Evolutionary conservation across 2,888 invertebrate genomes (phyloP).

Genomic region (Hermaeophaga mercurialis): DNA sequence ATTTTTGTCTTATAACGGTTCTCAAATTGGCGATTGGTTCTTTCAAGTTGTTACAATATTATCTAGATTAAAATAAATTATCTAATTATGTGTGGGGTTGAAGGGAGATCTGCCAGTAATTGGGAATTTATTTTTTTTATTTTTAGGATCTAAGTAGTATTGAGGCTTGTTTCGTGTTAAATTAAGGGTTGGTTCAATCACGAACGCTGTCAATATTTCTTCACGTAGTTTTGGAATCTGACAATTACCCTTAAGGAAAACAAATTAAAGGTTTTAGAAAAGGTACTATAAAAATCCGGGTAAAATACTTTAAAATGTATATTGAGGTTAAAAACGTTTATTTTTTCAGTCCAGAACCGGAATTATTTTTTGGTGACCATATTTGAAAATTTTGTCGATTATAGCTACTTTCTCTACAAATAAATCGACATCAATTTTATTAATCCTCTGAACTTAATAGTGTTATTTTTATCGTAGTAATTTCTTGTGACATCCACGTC

Average conservation of each 20-base stretch:
- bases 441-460: neutral
- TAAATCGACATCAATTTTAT: neutral
- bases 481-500: neutral
- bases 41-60: constrained; percentile 24
- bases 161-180: constrained; percentile 4
- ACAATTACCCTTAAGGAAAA: neutral
- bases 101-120: constrained; percentile 15
- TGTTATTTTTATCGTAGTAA: neutral
- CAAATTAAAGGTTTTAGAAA: no score
- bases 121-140: constrained; percentile 1
- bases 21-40: constrained; percentile 32
- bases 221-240: neutral
- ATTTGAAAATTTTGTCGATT: neutral
- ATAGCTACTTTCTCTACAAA: neutral
- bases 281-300: no score
- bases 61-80: constrained; percentile 36
- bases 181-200: constrained; percentile 15
- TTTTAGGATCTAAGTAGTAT: neutral
- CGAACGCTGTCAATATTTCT: constrained; percentile 16
- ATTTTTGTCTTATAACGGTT: constrained; percentile 30
- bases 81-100: constrained; percentile 24
- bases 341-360: no score
- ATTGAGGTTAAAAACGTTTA: no score
- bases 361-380: neutral
- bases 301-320: no score